Base-by-base conservation (phyloP, 2,797 vertebrate genomes). In the Lutjanus argentimaculatus region DNA sequence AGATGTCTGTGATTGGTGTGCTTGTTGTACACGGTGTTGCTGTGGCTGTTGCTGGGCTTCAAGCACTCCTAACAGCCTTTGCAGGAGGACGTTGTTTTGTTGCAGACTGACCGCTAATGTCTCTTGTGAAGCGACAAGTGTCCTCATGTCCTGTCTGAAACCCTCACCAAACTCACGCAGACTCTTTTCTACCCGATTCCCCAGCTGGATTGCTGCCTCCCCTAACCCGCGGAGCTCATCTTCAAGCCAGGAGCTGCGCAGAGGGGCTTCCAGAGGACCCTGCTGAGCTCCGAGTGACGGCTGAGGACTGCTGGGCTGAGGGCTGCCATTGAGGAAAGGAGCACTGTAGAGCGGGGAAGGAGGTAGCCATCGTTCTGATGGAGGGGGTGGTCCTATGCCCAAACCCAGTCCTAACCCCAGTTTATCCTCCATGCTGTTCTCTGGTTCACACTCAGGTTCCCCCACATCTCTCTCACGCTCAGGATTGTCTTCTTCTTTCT, bases 271-370 rank as follows among this genome's bases (percentile, higher is more conserved):
- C 12, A 96, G 90, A n/a, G 95, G 94, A 63, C 95, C 95, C 78
- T 95, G 96, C 61, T 96, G 96, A 17, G 94, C 91, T 25, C 94
- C 96, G 0, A 96, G 93, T 0, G 96, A 96, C 14, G 96, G 95
- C 85, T 96, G 95, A 63, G 96, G 96, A 75, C 96, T 96, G 82
- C 95, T 95, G 43, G 95, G 95, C 80, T 96, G 95, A 3, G 96
- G 96, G 68, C 95, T 97, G 45, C 96, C 96, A 16, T 96, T 96
- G 17, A 97, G 92, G 68, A 96, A 97, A 52, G 96, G 96, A 42
- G 95, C 96, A 40, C 96, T 97, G 85, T 96, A 97, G 25, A 97
- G 95, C 0, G 96, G 96, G 17, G 96, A 97, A 72, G 96, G 96
- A 78, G 96, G 96, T 53, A 97, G 89, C 96, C 96, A 97, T 73